phyloP scores from a whole-genome alignment of 2,113 vertebrate species.

The Malurus melanocephalus region DNA sequence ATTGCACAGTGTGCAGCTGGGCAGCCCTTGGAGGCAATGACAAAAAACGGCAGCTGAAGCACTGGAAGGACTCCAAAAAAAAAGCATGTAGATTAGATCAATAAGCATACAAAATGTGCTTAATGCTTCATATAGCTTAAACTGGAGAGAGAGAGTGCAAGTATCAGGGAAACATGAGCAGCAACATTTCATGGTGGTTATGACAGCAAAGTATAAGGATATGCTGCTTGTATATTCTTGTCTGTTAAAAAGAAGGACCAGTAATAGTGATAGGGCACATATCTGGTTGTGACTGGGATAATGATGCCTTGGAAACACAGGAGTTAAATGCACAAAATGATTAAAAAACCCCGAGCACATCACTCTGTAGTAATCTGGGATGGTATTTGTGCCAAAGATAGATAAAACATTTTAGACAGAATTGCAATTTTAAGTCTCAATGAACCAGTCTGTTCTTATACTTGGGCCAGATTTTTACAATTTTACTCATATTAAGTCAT shows the following conservation, averaged over 20 bases:
- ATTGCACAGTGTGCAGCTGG: neutral
- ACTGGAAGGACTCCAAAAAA: neutral
- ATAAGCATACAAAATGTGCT: neutral
- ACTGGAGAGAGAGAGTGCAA: fast-evolving
- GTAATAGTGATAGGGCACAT: neutral
- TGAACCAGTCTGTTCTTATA: conserved; percentile 43
- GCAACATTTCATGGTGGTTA: neutral
- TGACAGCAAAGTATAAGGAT: neutral
- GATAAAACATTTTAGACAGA: conserved; percentile 37
- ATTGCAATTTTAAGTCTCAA: conserved; percentile 36
- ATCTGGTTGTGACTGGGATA: neutral
- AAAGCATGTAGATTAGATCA: neutral
- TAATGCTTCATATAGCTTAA: neutral
- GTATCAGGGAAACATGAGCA: fast-evolving
- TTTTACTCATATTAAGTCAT: conserved; percentile 56
- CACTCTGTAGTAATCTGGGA: conserved; percentile 10
- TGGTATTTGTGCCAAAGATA: conserved; percentile 25
- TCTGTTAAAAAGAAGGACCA: neutral
- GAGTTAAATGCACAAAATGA: conserved; percentile 20
- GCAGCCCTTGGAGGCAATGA: neutral
- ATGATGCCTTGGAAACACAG: neutral
- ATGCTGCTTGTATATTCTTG: neutral
- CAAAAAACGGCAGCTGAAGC: neutral
- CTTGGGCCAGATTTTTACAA: conserved; percentile 45
- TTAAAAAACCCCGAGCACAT: neutral